A percentile compares a stretch with the other conserved stretches of the same genome.
Conservation (phyloP, 1,140 invertebrate species). For the Atta cephalotes region DNA sequence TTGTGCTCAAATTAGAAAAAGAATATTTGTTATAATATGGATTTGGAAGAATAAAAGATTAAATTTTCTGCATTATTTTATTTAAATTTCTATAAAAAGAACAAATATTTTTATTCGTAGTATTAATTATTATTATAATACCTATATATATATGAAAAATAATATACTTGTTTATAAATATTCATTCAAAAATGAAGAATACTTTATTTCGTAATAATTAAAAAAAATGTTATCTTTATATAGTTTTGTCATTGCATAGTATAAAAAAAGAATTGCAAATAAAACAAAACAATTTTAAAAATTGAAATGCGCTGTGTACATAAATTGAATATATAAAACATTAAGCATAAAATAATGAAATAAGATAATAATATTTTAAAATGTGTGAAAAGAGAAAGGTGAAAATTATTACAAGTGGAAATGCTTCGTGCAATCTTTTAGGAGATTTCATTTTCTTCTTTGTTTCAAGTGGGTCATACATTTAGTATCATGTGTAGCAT, state of each 20-base stretch:
- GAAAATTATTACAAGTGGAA: background rate
- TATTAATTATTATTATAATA: too few relatives aligned
- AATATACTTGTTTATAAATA: too few relatives aligned
- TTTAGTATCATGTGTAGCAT: background rate
- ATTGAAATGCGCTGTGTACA: background rate
- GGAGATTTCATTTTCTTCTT: conserved; percentile 11
- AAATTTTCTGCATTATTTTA: too few relatives aligned
- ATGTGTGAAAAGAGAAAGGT: background rate
- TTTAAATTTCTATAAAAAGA: too few relatives aligned
- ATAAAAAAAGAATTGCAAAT: background rate
- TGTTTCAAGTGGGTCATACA: background rate
- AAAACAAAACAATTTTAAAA: conserved; percentile 13
- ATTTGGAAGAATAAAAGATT: background rate
- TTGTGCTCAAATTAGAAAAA: background rate
- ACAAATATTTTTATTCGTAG: too few relatives aligned
- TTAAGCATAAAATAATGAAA: background rate
- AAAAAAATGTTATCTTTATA: background rate
- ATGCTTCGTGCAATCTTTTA: background rate
- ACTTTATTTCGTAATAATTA: background rate
- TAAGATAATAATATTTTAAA: background rate
- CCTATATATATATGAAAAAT: too few relatives aligned
- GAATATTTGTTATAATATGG: background rate
- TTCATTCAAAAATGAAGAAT: background rate
- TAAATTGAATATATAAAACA: background rate
- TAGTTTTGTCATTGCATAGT: background rate